Evolutionary conservation across 2,113 vertebrate genomes (phyloP), one percentile per base, ranked within the genome.

Genomic region (Xiphias gladius): DNA sequence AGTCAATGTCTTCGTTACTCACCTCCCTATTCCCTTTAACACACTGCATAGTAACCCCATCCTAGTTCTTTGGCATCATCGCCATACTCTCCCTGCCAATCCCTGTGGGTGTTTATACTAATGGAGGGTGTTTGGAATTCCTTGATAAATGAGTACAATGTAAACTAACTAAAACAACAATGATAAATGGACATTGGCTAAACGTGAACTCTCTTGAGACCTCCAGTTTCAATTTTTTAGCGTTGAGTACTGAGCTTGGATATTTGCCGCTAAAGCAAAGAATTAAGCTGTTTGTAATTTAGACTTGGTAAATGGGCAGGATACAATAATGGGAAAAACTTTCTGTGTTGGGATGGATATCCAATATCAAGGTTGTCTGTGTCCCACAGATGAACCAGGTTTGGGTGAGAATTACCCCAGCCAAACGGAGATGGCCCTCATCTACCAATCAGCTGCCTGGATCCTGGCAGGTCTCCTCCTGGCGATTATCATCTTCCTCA

Each of bases 381-480:
- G 37, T 89, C 22, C 41, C 66, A 7, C 84, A 95, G 94, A 93
- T 64, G 90, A 84, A 32, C 79, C 88, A 54, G 32, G 17, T 52
- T 77, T 76, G 61, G 81, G 75, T 10, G 91, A 92, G 54, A 92
- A 84, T 22, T 86, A 85, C 83, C 94, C 94, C 68, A 94, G 78
- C 57, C 93, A 95, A 41, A 92, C 90, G 1, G 94, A 95, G 85
- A 94, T 95, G 92, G 91, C 94, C 22, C 70, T 95, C 73, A 93
- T 96, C 86, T 96, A 96, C 93, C 96, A 96, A 68, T 96, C 95
- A 13, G 95, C 94, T 1, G 96, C 94, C 78, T 96, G 96, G 96
- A 95, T 96, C 75, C 89, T 96, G 73, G 95, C 95, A 2, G 95
- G 93, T 14, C 91, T 96, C 69, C 94, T 96, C 20, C 80, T 96